Conservation (phyloP, 2,888 invertebrate species). For the Drosophila histrio region DNA sequence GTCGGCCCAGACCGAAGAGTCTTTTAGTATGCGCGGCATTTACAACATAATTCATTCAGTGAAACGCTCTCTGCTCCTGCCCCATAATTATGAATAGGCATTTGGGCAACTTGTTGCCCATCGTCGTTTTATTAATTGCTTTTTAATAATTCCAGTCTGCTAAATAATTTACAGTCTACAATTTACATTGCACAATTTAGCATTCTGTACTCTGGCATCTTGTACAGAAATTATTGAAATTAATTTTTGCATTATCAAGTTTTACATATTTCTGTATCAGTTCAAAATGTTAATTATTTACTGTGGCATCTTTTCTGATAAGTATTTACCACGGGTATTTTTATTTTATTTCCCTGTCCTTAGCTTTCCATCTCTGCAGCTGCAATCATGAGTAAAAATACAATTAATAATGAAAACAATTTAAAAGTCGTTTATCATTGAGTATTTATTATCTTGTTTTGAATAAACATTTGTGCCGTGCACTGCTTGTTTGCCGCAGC, state of each 20-base stretch:
- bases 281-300: constrained; percentile 51
- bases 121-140: constrained; percentile 72
- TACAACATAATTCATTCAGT: constrained; percentile 77
- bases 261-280: constrained; percentile 45
- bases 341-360: not conserved
- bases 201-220: constrained; percentile 33
- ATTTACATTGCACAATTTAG: constrained; percentile 1
- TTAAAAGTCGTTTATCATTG: not conserved
- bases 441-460: not conserved
- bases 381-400: constrained; percentile 3
- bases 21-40: constrained; percentile 69
- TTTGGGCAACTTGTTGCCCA: constrained; percentile 62
- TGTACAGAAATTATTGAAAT: constrained; percentile 63
- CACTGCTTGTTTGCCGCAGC: constrained; percentile 60
- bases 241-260: constrained; percentile 63
- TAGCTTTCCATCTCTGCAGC: not conserved
- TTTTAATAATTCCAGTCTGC: constrained; percentile 69
- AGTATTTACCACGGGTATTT: constrained; percentile 13
- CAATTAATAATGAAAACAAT: constrained; percentile 1
- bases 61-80: constrained; percentile 28
- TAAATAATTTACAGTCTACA: constrained; percentile 46
- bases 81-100: constrained; percentile 70
- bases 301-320: constrained; percentile 10
- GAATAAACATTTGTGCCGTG: constrained; percentile 2
- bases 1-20: not conserved